phyloP scores from a whole-genome alignment of 2,797 vertebrate species.

The Leptodactylus fallax region DNA sequence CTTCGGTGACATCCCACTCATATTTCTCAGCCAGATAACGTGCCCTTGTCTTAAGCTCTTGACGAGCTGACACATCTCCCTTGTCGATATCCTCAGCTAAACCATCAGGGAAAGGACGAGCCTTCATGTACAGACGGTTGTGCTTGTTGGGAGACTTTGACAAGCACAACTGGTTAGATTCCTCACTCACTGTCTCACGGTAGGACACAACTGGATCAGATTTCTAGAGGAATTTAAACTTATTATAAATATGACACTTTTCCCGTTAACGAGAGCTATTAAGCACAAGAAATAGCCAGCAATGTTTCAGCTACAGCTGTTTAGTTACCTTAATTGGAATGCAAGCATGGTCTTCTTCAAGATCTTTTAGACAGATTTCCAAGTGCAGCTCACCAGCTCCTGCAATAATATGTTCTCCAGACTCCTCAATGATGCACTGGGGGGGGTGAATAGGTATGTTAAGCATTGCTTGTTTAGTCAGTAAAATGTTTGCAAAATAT shows the following conservation, averaged over 20 bases:
- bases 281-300: neutral
- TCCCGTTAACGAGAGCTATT: no score
- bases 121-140: slow-evolving; percentile 67
- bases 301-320: neutral
- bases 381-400: slow-evolving; percentile 67
- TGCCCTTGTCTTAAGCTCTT: slow-evolving; percentile 76
- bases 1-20: slow-evolving; percentile 66
- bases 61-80: slow-evolving; percentile 82
- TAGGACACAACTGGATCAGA: slow-evolving; percentile 68
- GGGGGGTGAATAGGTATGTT: neutral
- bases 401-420: slow-evolving; percentile 66
- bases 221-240: slow-evolving; percentile 55
- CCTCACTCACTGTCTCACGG: slow-evolving; percentile 65
- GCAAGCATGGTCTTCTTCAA: slow-evolving; percentile 67
- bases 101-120: slow-evolving; percentile 72
- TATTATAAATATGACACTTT: no score
- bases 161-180: slow-evolving; percentile 65
- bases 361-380: slow-evolving; percentile 70
- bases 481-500: no score
- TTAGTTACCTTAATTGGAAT: slow-evolving; percentile 66
- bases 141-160: slow-evolving; percentile 68
- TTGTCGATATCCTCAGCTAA: slow-evolving; percentile 94
- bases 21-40: slow-evolving; percentile 68
- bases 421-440: slow-evolving; percentile 67
- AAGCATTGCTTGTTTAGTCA: neutral